These are phyloP conservation scores for Pseudanteris insignis DNA, from an alignment of 2,888 invertebrate genomes.

Conservation along the genomic window DNA sequence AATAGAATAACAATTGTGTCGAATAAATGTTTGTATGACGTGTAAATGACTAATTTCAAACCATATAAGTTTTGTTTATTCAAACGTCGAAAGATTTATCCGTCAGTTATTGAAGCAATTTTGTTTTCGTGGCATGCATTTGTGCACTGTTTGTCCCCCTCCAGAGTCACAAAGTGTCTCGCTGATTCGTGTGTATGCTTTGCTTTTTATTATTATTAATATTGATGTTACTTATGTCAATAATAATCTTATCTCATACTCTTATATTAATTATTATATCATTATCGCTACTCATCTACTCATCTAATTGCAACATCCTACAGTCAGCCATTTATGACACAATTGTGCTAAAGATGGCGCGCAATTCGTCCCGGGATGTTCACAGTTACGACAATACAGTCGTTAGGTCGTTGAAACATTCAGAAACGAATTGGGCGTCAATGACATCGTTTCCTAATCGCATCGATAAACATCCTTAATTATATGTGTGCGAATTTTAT, in stretches of 20 bases:
- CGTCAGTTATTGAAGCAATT: too few relatives aligned
- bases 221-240: constrained; percentile 4
- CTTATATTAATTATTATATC: too few relatives aligned
- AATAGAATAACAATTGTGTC: constrained; percentile 6
- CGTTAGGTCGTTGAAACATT: background rate
- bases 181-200: constrained; percentile 14
- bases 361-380: constrained; percentile 15
- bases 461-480: constrained; percentile 33
- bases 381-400: background rate
- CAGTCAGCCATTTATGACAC: constrained; percentile 25
- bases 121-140: constrained; percentile 17
- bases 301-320: constrained; percentile 32
- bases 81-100: background rate
- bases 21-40: constrained; percentile 8
- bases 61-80: too few relatives aligned
- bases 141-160: constrained; percentile 25
- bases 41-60: too few relatives aligned
- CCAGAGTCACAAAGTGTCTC: constrained; percentile 30
- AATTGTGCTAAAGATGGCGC: constrained; percentile 19
- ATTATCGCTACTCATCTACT: too few relatives aligned
- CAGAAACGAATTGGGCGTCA: constrained; percentile 10
- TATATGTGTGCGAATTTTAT: constrained; percentile 26
- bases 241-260: too few relatives aligned
- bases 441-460: constrained; percentile 13
- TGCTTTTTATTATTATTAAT: too few relatives aligned